phyloP scores from a whole-genome alignment of 2,113 vertebrate genomes.

The Empidonax alnorum region DNA sequence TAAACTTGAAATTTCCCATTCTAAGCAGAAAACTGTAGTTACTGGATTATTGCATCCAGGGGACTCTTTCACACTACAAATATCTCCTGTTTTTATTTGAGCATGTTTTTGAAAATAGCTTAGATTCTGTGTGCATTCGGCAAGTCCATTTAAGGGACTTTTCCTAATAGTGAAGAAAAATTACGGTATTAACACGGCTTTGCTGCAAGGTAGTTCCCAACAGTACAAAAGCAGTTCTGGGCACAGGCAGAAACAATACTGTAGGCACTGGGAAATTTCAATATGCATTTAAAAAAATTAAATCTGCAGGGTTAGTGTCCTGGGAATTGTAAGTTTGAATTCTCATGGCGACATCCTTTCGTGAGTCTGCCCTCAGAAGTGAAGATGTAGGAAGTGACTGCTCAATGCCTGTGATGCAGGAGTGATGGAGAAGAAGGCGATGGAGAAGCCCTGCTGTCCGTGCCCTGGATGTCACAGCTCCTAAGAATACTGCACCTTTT shows the following conservation, averaged over 20 bases:
- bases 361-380: not conserved
- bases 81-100: not conserved
- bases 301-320: not conserved
- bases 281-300: not conserved
- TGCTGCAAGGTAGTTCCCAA: not conserved
- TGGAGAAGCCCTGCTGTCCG: not conserved
- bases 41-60: not conserved
- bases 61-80: not conserved
- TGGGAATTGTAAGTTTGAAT: not conserved
- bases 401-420: not conserved
- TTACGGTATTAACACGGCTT: not conserved
- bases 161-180: not conserved
- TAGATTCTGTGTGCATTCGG: not conserved
- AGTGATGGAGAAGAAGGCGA: not conserved
- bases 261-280: not conserved
- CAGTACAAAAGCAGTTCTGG: not conserved
- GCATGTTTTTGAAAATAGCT: not conserved
- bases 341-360: not conserved
- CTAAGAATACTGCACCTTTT: not conserved
- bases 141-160: not conserved
- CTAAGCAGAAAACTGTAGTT: not conserved
- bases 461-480: not conserved
- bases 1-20: not conserved
- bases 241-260: not conserved
- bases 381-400: not conserved